Evolutionary conservation across 2,113 vertebrate species (phyloP).

Genomic region (Paratilapia polleni): DNA sequence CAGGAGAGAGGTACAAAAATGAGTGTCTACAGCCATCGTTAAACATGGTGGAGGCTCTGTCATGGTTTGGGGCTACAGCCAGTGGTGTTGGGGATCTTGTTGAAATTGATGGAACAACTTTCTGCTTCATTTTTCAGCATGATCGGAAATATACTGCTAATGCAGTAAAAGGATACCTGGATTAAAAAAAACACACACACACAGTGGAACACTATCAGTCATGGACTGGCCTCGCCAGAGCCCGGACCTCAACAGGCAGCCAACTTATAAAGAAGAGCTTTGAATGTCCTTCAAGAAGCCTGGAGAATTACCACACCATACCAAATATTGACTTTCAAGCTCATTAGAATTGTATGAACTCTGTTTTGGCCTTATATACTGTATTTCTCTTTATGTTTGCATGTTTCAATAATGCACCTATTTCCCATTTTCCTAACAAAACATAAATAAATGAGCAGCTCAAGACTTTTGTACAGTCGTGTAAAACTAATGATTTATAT

Average conservation of each 20-base stretch:
- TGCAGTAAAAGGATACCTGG: neutral
- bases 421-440: neutral
- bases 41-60: neutral
- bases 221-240: neutral
- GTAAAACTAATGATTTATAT: neutral
- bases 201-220: neutral
- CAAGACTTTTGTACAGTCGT: neutral
- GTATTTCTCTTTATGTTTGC: neutral
- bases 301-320: no score
- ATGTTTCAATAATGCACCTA: neutral
- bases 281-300: no score
- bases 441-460: neutral
- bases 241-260: neutral
- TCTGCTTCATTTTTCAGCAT: neutral
- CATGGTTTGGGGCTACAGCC: no score
- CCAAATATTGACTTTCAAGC: neutral
- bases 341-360: no score
- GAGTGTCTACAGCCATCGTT: neutral
- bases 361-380: neutral
- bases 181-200: no score
- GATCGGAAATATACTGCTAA: neutral
- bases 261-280: no score
- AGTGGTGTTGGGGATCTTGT: no score
- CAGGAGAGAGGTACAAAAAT: neutral
- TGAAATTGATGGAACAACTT: neutral